Evolutionary conservation across 2,113 vertebrate species (phyloP).

Genomic region (Deroptyus accipitrinus): DNA sequence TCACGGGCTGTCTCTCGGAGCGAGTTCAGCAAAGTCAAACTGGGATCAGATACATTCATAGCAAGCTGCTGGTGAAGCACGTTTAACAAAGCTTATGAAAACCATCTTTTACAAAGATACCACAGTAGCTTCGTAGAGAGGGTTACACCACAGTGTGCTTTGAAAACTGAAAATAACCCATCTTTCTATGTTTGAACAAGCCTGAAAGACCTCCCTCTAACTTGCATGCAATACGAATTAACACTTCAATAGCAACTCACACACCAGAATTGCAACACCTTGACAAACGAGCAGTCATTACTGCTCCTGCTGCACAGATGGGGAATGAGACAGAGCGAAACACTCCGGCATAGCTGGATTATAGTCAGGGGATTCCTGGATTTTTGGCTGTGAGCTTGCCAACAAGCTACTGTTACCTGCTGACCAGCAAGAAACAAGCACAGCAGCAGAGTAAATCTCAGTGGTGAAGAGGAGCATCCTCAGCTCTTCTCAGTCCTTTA

Average conservation of each 20-base stretch:
- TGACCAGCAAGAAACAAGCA: neutral
- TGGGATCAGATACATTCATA: neutral
- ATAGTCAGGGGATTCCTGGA: neutral
- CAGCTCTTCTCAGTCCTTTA: neutral
- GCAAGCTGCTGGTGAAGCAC: neutral
- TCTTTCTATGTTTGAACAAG: neutral
- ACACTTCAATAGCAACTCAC: neutral
- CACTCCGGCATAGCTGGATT: neutral
- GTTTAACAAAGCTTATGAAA: conserved; percentile 18
- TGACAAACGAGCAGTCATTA: neutral
- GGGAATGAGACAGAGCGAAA: neutral
- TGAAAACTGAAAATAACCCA: conserved; percentile 10
- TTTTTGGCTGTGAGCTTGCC: neutral
- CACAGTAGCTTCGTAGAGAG: neutral
- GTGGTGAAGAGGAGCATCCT: neutral
- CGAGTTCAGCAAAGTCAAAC: neutral
- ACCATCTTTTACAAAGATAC: conserved; percentile 13
- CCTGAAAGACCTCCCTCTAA: neutral
- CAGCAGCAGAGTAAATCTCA: neutral
- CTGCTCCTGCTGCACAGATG: neutral
- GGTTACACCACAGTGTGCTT: neutral
- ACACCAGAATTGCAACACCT: neutral
- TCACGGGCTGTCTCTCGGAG: neutral
- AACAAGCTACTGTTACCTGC: neutral
- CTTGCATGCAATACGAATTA: neutral